Evolutionary conservation across 1,140 invertebrate species (phyloP), one percentile per base, ranked within the genome.

Genomic region (Bombus turneri): DNA sequence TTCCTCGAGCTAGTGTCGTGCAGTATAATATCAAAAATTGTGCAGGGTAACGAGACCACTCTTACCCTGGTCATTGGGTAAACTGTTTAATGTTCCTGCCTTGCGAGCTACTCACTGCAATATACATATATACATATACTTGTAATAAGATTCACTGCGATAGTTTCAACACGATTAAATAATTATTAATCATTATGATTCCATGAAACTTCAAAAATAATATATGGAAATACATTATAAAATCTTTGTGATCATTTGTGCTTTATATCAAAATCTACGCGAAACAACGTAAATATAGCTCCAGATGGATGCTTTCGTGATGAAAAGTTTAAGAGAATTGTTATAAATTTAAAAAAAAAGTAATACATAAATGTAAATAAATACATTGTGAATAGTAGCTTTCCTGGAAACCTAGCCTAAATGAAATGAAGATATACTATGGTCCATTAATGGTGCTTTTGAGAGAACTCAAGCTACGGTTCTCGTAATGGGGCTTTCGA

Each of bases 401-500:
- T 64, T 66, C 31, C 71, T n/a, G 22, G 39, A 34, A 75, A 41
- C 31, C 59, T 53, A 31, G 41, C 62, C 81, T 64, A 82, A 69
- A 82, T 37, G 57, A 83, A 83, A 76, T 25, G 81, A 76, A 83
- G 73, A 83, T 83, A 83, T 83, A 83, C 43, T 57, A 68, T 68
- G 73, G 73, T 68, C 81, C 81, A 22, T 77, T 83, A 83, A 84
- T 79, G 82, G 66, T 53, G 75, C 75, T 84, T 84, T 84, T 79
- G 75, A 76, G 75, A 37, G 73, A 75, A 83, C 41, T 76, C 57
- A 37, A 25, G 81, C 47, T 64, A 59, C 72, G 81, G 73, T 73
- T 68, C 71, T 83, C 81, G 81, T 75, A 83, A 83, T 83, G 81
- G 81, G n/a, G 72, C 81, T 83, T 77, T 77, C 81, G 81, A 68